Conservation (phyloP, 2,113 vertebrate genomes). For the Eurystomus gularis region DNA sequence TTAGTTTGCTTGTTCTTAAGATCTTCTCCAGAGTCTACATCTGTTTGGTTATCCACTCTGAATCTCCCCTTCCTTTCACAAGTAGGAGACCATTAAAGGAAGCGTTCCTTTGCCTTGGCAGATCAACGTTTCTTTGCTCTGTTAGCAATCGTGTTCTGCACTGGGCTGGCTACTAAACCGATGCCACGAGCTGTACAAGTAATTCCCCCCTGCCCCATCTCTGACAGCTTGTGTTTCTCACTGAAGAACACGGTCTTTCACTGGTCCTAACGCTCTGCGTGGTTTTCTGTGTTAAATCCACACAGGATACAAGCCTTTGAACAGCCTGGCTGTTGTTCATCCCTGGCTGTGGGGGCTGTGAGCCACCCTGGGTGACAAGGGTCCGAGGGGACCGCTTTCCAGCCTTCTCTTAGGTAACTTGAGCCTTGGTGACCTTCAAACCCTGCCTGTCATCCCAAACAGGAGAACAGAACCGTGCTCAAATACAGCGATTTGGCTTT, state of each 20-base stretch:
- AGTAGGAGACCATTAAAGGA: not conserved
- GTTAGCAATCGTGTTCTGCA: not conserved
- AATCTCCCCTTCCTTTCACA: not conserved
- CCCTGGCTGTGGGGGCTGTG: not conserved
- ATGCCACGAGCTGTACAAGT: not conserved
- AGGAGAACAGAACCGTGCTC: not conserved
- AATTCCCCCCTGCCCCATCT: accelerated
- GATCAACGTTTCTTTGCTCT: not conserved
- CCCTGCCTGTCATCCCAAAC: not conserved
- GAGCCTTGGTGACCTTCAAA: not conserved
- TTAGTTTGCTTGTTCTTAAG: not conserved
- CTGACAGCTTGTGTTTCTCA: not conserved
- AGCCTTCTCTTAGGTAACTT: not conserved
- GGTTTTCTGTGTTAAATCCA: not conserved
- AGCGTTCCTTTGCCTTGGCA: not conserved
- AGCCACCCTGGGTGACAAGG: not conserved
- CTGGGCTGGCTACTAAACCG: not conserved
- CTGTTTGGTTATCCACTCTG: not conserved
- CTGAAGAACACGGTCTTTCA: not conserved
- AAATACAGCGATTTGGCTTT: not conserved
- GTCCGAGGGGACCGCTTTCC: not conserved
- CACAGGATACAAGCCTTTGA: not conserved
- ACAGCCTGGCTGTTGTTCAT: accelerated
- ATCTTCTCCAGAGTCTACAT: not conserved
- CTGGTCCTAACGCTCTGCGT: not conserved